These are phyloP conservation scores for Semnopithecus entellus DNA, from an alignment of 2,113 vertebrate species.

Conservation along the genomic window DNA sequence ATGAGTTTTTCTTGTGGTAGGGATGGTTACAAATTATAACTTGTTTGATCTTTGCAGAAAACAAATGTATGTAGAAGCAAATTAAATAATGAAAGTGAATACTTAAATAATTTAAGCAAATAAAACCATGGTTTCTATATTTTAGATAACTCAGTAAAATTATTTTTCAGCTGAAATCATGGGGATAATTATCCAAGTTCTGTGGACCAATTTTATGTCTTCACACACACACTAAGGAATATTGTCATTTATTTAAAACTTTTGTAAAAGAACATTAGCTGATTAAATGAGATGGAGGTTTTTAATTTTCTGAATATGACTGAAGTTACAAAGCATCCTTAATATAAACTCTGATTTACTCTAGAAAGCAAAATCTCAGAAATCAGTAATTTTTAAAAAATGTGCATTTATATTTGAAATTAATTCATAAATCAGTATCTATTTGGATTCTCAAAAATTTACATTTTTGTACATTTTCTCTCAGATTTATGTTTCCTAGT, in stretches of 20 bases:
- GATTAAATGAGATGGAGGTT: neutral
- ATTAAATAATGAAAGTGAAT: neutral
- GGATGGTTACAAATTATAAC: neutral
- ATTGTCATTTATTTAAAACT: neutral
- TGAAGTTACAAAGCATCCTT: neutral
- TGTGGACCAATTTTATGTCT: neutral
- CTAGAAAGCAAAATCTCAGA: neutral
- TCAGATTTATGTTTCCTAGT: neutral
- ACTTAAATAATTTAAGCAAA: neutral
- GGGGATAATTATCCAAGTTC: neutral
- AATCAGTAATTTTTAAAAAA: neutral
- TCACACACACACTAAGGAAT: neutral
- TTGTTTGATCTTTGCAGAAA: neutral
- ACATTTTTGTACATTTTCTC: neutral
- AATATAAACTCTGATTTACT: conserved; percentile 17
- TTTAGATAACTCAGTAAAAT: neutral
- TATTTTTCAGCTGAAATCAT: neutral
- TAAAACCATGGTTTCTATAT: neutral
- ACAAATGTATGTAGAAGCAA: neutral
- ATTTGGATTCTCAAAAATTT: neutral
- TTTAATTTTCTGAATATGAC: neutral
- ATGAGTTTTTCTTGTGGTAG: neutral
- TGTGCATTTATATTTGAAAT: neutral
- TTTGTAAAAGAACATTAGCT: neutral
- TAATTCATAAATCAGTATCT: neutral